These are phyloP conservation scores for Agrochola lota DNA, from an alignment of 2,888 invertebrate species.

Conservation along the genomic window DNA sequence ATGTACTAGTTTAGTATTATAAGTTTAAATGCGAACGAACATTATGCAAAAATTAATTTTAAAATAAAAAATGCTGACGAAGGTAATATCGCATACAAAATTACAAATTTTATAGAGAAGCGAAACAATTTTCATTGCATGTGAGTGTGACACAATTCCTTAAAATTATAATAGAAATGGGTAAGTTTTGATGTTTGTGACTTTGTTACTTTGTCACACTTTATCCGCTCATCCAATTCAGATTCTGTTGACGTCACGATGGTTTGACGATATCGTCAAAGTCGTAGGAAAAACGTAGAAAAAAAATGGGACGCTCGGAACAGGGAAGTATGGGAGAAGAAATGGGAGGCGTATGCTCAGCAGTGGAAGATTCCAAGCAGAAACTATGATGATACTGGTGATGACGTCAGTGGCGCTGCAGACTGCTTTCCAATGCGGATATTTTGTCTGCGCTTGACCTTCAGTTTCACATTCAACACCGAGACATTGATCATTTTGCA, in stretches of 20 bases:
- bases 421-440: neutral
- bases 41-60: neutral
- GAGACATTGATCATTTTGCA: neutral
- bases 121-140: neutral
- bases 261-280: neutral
- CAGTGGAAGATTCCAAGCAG: no score
- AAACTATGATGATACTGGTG: neutral
- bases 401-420: neutral
- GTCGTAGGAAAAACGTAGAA: neutral
- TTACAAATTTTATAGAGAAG: neutral
- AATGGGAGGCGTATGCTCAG: neutral
- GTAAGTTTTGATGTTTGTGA: neutral
- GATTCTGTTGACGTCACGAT: neutral
- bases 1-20: conserved; percentile 6
- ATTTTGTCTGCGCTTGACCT: neutral
- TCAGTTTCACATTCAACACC: neutral
- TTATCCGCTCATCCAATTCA: neutral
- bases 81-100: neutral
- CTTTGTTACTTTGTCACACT: neutral
- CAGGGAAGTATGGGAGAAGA: neutral
- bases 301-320: neutral
- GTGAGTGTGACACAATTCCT: neutral
- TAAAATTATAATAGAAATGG: neutral
- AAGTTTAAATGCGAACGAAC: conserved; percentile 3
- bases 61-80: neutral